Conservation (phyloP, 1,140 invertebrate genomes). For the Cotesia glomerata region DNA sequence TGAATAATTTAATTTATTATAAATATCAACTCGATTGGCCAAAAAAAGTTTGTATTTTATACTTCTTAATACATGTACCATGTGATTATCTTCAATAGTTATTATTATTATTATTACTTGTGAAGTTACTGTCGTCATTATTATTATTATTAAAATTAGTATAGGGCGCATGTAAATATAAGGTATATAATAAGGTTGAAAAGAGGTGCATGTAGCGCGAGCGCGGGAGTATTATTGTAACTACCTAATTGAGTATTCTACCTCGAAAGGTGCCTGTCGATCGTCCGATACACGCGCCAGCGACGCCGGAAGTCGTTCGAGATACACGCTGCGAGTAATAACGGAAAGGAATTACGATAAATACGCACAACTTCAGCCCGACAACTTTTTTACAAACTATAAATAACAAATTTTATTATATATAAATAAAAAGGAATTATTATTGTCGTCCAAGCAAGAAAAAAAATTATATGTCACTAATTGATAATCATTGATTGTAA, state of each 20-base stretch:
- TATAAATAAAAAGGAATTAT: background rate
- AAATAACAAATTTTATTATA: background rate
- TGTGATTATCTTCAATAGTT: no score
- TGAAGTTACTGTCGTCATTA: no score
- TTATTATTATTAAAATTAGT: background rate
- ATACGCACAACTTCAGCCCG: conserved; percentile 33
- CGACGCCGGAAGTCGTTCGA: conserved; percentile 56
- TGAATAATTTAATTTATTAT: background rate
- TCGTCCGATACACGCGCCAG: conserved; percentile 53
- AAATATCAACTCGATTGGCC: no score
- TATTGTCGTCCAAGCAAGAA: no score
- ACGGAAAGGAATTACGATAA: conserved; percentile 57
- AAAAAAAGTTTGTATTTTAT: no score
- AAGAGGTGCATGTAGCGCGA: conserved; percentile 22
- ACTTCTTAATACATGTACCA: no score
- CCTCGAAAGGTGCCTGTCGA: conserved; percentile 57
- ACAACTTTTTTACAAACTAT: background rate
- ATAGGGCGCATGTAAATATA: conserved; percentile 3
- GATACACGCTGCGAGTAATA: conserved; percentile 48
- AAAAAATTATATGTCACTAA: no score
- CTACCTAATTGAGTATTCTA: conserved; percentile 60
- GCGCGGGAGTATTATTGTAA: conserved; percentile 27
- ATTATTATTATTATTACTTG: no score
- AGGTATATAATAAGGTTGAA: conserved; percentile 20
- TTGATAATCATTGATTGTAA: no score